A percentile compares a stretch with the other conserved stretches of the same genome.
Conservation (phyloP, 2,888 invertebrate species). For the Fabriciana adippe region DNA sequence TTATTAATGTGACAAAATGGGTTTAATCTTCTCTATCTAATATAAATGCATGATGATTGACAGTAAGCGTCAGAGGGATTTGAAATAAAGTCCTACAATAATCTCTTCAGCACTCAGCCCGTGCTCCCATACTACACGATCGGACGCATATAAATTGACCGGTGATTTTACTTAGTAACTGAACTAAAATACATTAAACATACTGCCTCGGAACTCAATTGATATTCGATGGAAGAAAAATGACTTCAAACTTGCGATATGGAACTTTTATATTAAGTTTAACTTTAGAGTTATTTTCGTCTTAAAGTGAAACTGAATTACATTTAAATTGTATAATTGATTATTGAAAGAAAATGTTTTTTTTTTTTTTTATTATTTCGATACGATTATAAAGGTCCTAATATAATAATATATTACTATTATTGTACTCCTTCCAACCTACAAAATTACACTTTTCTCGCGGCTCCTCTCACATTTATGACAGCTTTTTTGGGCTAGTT, state of each 20-base stretch:
- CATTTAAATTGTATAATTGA: background rate
- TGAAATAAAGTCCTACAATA: conserved; percentile 1
- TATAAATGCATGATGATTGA: conserved; percentile 5
- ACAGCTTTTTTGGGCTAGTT: no score
- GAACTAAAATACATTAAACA: background rate
- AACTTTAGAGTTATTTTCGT: background rate
- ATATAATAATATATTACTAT: no score
- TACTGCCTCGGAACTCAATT: background rate
- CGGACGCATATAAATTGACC: conserved; percentile 7
- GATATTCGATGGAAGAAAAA: conserved; percentile 16
- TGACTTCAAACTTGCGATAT: background rate
- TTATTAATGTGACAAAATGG: no score
- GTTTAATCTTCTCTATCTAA: background rate
- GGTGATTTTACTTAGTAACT: conserved; percentile 3
- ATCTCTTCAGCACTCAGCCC: conserved; percentile 1
- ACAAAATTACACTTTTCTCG: no score
- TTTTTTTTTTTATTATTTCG: no score
- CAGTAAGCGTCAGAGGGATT: background rate
- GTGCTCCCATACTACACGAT: background rate
- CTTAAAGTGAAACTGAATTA: background rate
- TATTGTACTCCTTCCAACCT: no score
- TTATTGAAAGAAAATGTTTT: no score
- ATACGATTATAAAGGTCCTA: no score
- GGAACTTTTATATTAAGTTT: conserved; percentile 4
- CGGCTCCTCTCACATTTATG: no score